phyloP scores from a whole-genome alignment of 2,113 vertebrate genomes.

The Odocoileus virginianus region DNA sequence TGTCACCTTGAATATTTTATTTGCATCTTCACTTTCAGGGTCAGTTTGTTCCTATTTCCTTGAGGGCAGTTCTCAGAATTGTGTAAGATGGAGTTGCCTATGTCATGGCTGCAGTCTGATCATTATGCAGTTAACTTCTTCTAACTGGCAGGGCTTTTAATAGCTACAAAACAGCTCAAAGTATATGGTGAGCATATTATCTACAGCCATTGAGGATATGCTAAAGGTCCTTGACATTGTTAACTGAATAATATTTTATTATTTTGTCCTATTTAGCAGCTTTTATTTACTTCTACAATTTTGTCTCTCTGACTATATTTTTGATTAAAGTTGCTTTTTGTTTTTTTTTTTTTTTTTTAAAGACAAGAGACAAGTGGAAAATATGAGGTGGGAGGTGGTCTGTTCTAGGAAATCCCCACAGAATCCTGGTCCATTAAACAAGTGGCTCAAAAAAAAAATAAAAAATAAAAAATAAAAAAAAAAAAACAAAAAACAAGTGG shows the following conservation, averaged over 20 bases:
- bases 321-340: neutral
- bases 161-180: neutral
- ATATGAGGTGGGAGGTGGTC: neutral
- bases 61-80: neutral
- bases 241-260: neutral
- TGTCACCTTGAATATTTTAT: neutral
- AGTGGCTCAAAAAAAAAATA: too few species aligned
- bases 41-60: neutral
- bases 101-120: neutral
- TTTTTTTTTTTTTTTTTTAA: neutral
- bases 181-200: neutral
- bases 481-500: neutral
- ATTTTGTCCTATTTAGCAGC: neutral
- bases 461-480: too few species aligned
- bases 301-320: neutral
- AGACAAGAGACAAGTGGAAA: neutral
- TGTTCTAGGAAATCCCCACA: neutral
- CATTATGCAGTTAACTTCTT: neutral
- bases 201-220: neutral
- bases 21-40: neutral
- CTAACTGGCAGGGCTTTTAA: neutral
- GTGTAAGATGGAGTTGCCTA: neutral
- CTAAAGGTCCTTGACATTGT: neutral
- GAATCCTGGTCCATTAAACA: neutral
- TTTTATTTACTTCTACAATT: neutral